Base-by-base conservation (phyloP, 2,113 vertebrate species). In the Neodontobutis hainanensis region DNA sequence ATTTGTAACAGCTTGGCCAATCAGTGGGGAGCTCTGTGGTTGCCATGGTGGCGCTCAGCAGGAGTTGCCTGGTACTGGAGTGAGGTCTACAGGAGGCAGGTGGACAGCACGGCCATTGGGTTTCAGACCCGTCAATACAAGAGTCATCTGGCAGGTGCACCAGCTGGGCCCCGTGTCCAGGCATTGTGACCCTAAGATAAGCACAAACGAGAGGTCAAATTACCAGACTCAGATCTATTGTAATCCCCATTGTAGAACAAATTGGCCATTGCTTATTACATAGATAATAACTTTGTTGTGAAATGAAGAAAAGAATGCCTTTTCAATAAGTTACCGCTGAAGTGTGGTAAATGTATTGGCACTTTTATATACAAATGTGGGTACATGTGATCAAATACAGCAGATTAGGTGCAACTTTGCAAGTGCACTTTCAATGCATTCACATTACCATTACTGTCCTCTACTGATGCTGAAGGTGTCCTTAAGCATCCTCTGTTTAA, bases 1-100 rank as follows among this genome's bases (percentile, higher is more conserved):
- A 92, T 92, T 90, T 82, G 75, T 70, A 91, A 89, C 86, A 90
- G 89, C 89, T 89, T 89, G 90, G 84, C 70, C 71, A 87, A 89
- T 89, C 82, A 79, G 84, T 65, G 51, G 83, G 75, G 77, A 77
- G 78, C 55, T 73, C 57, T 61, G 38, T 51, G 80, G 85, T 89
- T 78, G 70, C 78, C 72, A 73, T 81, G 78, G 72, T 9, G 59
- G 14, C 19, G 11, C 89, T 56, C 86, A 65, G 90, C 86, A 73
- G 84, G 87, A 73, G 62, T 16, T 19, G 61, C 34, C 40, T 61
- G 75, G 71, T 69, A 86, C 79, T 55, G 2, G 71, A 60, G 48
- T 9, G 74, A 69, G 70, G 8, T 73, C 12, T 50, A 62, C 71
- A 51, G 69, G 78, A n/a, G 70, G 87, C 87, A 91, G 88, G 92